Percentiles rank a stretch among this genome's conserved stretches.
These are phyloP conservation scores for Gobio occitaniae DNA, from an alignment of 2,797 vertebrate species.

Conservation along the genomic window DNA sequence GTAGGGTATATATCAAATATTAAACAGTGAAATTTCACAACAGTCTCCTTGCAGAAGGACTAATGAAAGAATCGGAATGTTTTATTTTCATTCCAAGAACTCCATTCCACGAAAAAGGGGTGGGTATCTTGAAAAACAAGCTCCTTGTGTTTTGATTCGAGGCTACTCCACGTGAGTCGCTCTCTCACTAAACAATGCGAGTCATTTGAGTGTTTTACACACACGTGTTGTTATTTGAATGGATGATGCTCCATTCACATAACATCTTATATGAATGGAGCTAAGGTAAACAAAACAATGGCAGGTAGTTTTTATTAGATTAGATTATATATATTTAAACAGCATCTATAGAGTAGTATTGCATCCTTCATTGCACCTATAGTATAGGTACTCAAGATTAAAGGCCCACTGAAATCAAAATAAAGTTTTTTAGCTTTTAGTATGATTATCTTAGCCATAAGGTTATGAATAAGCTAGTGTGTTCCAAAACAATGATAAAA, in stretches of 20 bases:
- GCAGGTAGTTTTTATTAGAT: neutral
- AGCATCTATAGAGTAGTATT: too few relatives aligned
- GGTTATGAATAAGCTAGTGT: too few relatives aligned
- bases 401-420: too few relatives aligned
- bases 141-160: conserved; percentile 22
- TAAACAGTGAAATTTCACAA: neutral
- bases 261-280: neutral
- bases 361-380: too few relatives aligned
- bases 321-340: neutral
- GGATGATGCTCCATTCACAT: neutral
- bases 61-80: conserved; percentile 1
- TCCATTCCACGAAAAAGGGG: conserved; percentile 37
- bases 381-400: too few relatives aligned
- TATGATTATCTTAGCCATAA: too few relatives aligned
- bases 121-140: conserved; percentile 17
- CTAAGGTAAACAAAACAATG: neutral
- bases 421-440: too few relatives aligned
- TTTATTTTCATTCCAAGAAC: conserved; percentile 40
- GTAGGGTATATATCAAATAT: neutral
- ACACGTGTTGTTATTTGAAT: neutral
- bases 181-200: conserved; percentile 8
- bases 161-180: conserved; percentile 5
- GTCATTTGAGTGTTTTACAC: neutral
- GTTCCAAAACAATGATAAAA: too few relatives aligned
- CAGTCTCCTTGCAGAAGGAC: conserved; percentile 6